These are phyloP conservation scores for Lasioglossum zephyrum DNA, from an alignment of 2,888 invertebrate genomes.

Conservation along the genomic window DNA sequence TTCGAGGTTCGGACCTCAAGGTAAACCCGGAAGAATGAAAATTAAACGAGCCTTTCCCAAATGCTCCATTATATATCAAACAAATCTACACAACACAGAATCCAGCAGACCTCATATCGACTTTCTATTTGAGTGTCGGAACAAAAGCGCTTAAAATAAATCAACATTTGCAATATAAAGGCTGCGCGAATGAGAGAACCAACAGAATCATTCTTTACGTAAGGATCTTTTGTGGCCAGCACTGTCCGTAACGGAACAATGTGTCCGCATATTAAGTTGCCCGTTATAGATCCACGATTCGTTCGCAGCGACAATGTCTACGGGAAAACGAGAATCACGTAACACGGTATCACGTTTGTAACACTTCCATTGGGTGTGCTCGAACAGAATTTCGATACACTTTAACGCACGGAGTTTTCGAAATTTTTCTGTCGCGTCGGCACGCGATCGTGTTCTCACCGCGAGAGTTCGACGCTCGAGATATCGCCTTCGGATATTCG, in stretches of 20 bases:
- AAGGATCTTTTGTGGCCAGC: background rate
- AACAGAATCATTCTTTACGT: constrained; percentile 5
- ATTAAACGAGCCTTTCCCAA: background rate
- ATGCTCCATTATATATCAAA: background rate
- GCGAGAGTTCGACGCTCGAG: constrained; percentile 17
- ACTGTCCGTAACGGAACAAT: background rate
- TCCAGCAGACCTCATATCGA: background rate
- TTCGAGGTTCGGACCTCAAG: background rate
- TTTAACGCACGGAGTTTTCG: constrained; percentile 7
- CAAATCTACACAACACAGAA: background rate
- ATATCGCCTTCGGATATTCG: constrained; percentile 20
- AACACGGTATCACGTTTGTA: constrained; percentile 28
- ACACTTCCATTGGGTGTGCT: background rate
- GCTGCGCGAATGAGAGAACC: constrained; percentile 1
- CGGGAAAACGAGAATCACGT: background rate
- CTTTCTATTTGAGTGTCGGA: background rate
- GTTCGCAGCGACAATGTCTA: background rate
- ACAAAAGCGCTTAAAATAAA: constrained; percentile 12
- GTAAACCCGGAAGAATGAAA: background rate
- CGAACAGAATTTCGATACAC: background rate
- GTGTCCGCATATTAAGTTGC: constrained; percentile 9
- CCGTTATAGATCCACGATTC: background rate
- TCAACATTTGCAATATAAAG: constrained; percentile 1
- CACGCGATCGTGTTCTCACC: constrained; percentile 36
- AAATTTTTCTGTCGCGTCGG: background rate